Evolutionary conservation across 1,140 invertebrate genomes (phyloP).

Genomic region (Parasteatoda tepidariorum): DNA sequence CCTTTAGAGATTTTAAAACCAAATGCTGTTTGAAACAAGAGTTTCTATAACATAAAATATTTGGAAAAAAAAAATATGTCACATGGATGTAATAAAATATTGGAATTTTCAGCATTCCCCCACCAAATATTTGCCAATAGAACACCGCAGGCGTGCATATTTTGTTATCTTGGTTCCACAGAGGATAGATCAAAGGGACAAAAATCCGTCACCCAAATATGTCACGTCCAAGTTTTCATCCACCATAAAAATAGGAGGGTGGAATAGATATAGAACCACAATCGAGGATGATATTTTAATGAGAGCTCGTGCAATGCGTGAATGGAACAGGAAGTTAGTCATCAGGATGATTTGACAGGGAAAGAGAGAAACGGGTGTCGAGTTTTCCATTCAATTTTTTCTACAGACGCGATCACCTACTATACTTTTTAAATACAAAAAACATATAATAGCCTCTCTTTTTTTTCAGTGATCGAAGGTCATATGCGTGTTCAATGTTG

Average conservation of each 20-base stretch:
- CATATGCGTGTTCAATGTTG: background rate
- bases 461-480: background rate
- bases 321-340: conserved; percentile 46
- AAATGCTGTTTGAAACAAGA: too few relatives aligned
- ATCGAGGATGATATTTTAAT: background rate
- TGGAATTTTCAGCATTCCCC: too few relatives aligned
- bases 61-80: too few relatives aligned
- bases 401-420: background rate
- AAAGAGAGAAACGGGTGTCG: conserved; percentile 9
- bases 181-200: too few relatives aligned
- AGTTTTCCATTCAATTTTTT: background rate
- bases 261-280: background rate
- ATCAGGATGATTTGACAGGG: conserved; percentile 18
- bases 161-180: too few relatives aligned
- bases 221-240: too few relatives aligned
- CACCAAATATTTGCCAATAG: too few relatives aligned
- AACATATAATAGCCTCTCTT: background rate
- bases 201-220: too few relatives aligned
- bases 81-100: too few relatives aligned
- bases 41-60: too few relatives aligned
- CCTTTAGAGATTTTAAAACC: too few relatives aligned
- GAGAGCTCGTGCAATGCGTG: conserved; percentile 25
- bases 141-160: too few relatives aligned
- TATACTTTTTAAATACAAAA: background rate
- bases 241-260: background rate